Conservation (phyloP, 23 tunicate species). For the Phallusia fumigata region DNA sequence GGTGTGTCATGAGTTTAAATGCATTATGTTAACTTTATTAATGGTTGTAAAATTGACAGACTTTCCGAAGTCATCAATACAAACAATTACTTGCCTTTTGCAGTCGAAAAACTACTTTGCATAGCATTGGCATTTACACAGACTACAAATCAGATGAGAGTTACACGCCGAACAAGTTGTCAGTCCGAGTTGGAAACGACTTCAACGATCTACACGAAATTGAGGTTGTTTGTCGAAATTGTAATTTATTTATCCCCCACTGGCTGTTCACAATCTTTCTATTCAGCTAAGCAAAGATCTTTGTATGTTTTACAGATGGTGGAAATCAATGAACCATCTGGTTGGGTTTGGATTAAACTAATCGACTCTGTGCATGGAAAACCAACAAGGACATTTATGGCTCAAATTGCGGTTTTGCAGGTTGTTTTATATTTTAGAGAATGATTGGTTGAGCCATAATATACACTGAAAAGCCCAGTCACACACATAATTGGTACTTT, state of each 20-base stretch:
- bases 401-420: constrained; percentile 79
- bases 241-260: too few relatives aligned
- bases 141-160: constrained; percentile 97
- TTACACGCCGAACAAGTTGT: constrained; percentile 90
- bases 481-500: background rate
- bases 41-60: too few relatives aligned
- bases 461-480: background rate
- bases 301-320: constrained; percentile 66
- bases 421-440: constrained; percentile 18
- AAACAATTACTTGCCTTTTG: constrained; percentile 12
- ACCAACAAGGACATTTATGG: constrained; percentile 87
- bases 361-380: constrained; percentile 44
- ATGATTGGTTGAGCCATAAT: background rate
- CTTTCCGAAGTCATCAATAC: too few relatives aligned
- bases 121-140: constrained; percentile 86
- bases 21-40: too few relatives aligned
- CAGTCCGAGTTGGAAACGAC: constrained; percentile 82
- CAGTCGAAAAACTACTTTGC: constrained; percentile 85
- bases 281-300: too few relatives aligned
- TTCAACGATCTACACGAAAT: constrained; percentile 85
- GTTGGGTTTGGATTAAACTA: constrained; percentile 90
- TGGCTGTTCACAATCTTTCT: background rate
- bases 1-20: too few relatives aligned
- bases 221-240: constrained; percentile 29
- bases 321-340: constrained; percentile 75